phyloP scores from a whole-genome alignment of 2,113 vertebrate species.

The Tauraco erythrolophus region DNA sequence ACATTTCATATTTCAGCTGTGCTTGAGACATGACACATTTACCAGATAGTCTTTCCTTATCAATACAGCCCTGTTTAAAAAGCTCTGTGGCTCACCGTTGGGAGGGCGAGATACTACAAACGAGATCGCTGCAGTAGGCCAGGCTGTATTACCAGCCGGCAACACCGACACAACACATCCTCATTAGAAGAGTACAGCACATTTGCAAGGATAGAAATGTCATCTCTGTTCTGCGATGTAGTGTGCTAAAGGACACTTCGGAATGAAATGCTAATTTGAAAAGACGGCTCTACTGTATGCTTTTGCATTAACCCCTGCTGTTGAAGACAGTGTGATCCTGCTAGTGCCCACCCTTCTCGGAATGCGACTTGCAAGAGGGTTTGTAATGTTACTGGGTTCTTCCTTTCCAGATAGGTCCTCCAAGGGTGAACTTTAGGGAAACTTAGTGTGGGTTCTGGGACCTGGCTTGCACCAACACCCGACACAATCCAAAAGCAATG shows the following conservation, averaged over 20 bases:
- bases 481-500: not conserved
- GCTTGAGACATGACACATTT: not conserved
- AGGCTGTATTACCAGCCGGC: not conserved
- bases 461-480: not conserved
- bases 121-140: not conserved
- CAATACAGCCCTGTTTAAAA: not conserved
- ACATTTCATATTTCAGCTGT: not conserved
- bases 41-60: not conserved
- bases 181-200: slow-evolving; percentile 13
- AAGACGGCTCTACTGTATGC: not conserved
- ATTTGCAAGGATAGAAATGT: slow-evolving; percentile 12
- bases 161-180: not conserved
- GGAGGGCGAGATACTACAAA: not conserved
- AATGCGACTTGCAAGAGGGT: not conserved
- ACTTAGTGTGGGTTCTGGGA: not conserved
- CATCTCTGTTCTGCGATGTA: slow-evolving; percentile 5
- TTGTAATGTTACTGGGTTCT: not conserved
- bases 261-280: slow-evolving; percentile 20
- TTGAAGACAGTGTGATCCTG: not conserved
- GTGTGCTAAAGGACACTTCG: not conserved
- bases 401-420: not conserved
- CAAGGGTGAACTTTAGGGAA: fast-evolving
- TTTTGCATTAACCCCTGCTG: not conserved
- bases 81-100: not conserved
- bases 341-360: not conserved